Conservation (phyloP, 2,113 vertebrate genomes). For the Tauraco erythrolophus region DNA sequence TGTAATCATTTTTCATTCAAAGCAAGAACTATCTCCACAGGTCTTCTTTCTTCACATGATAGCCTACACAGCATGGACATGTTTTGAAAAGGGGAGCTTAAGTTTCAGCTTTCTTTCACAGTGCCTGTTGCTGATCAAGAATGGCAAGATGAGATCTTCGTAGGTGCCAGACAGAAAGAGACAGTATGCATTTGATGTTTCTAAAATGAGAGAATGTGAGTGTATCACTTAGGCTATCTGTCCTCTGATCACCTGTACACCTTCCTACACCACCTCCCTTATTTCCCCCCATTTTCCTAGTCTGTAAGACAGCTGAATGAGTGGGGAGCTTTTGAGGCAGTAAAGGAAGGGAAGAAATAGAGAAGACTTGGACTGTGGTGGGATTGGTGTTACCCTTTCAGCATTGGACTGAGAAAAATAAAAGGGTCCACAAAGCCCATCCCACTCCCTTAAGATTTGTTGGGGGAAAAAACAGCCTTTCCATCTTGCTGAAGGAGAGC, state of each 20-base stretch:
- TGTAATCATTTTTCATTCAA: not conserved
- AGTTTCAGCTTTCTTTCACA: not conserved
- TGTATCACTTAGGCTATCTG: not conserved
- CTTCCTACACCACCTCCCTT: not conserved
- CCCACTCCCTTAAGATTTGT: accelerated
- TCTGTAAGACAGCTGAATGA: not conserved
- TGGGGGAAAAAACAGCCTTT: accelerated
- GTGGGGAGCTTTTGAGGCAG: accelerated
- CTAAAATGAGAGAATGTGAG: not conserved
- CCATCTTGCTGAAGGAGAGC: not conserved
- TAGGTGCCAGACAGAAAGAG: not conserved
- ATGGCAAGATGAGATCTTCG: not conserved
- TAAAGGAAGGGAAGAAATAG: not conserved
- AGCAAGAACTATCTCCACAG: accelerated
- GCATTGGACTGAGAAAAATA: not conserved
- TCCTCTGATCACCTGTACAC: not conserved
- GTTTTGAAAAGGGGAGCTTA: not conserved
- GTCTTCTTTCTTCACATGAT: not conserved
- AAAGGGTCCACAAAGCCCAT: not conserved
- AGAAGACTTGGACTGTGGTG: not conserved
- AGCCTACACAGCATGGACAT: not conserved
- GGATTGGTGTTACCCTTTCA: not conserved
- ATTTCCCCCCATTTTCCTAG: not conserved
- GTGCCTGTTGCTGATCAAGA: not conserved
- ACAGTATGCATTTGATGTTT: not conserved